Conservation (phyloP, 2,888 invertebrate genomes). For the Tryphoninae sp. region DNA sequence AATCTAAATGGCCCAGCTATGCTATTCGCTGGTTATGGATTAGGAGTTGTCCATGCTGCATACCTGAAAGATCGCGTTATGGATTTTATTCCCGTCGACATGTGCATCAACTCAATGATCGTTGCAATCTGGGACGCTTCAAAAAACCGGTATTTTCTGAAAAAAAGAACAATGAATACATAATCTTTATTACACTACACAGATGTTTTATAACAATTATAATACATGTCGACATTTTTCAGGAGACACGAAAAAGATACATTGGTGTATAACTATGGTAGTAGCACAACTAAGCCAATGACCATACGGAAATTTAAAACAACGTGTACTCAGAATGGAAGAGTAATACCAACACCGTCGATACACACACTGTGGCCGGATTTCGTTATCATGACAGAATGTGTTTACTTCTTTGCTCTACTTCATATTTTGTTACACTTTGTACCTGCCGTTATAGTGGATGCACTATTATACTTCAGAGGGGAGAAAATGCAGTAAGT, state of each 20-base stretch:
- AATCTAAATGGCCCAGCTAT: constrained; percentile 64
- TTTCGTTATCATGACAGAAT: constrained; percentile 30
- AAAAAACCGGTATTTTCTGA: constrained; percentile 65
- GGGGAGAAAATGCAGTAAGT: constrained; percentile 72
- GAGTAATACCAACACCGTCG: constrained; percentile 54
- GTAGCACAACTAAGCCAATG: constrained; percentile 86
- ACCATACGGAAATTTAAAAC: constrained; percentile 49
- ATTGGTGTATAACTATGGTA: constrained; percentile 92
- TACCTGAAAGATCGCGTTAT: constrained; percentile 51
- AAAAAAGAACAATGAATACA: not conserved
- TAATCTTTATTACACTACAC: not conserved
- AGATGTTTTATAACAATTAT: not conserved
- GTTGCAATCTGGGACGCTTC: constrained; percentile 70
- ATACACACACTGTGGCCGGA: constrained; percentile 65
- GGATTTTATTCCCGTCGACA: constrained; percentile 72
- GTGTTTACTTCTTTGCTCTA: constrained; percentile 55
- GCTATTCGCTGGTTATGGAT: constrained; percentile 53
- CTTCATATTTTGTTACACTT: constrained; percentile 69
- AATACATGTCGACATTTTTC: not conserved
- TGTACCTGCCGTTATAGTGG: constrained; percentile 70
- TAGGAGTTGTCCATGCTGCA: constrained; percentile 66
- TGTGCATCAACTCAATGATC: constrained; percentile 70
- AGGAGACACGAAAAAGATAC: constrained; percentile 64
- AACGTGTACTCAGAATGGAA: not conserved
- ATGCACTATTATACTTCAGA: constrained; percentile 64